Evolutionary conservation across 1,140 invertebrate species (phyloP).

Genomic region (Telenomus remus): DNA sequence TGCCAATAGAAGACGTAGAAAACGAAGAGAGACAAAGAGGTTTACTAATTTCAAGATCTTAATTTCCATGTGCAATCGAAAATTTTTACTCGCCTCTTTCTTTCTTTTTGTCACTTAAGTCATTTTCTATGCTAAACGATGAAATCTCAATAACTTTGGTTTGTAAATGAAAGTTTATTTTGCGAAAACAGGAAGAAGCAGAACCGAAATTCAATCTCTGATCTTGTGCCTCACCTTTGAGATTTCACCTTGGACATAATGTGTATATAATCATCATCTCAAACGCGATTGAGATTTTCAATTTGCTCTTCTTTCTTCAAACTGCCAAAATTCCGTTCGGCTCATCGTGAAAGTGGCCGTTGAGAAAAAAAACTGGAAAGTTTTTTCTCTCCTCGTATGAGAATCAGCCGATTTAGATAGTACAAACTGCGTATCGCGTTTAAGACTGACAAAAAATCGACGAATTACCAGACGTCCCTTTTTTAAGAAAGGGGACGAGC

Average conservation of each 20-base stretch:
- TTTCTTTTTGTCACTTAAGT: too few relatives aligned
- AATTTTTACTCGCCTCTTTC: too few relatives aligned
- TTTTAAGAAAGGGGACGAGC: too few relatives aligned
- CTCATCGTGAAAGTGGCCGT: slow-evolving; percentile 19
- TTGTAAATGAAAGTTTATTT: too few relatives aligned
- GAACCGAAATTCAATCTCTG: too few relatives aligned
- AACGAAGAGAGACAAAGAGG: neutral
- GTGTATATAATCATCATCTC: slow-evolving; percentile 20
- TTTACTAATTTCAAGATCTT: neutral
- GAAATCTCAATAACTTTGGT: too few relatives aligned
- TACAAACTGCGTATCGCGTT: slow-evolving; percentile 31
- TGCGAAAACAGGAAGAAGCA: too few relatives aligned
- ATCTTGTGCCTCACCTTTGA: neutral
- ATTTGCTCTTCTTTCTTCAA: slow-evolving; percentile 7
- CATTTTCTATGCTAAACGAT: too few relatives aligned
- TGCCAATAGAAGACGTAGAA: neutral
- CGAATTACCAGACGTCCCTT: slow-evolving; percentile 4
- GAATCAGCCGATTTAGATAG: slow-evolving; percentile 19
- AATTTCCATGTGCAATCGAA: too few relatives aligned
- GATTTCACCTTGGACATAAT: slow-evolving; percentile 2
- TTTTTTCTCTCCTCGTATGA: neutral
- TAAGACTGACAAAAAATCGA: slow-evolving; percentile 37
- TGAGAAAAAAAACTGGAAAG: neutral
- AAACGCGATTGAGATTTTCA: slow-evolving; percentile 25
- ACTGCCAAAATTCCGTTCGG: slow-evolving; percentile 39